phyloP scores from a whole-genome alignment of 2,113 vertebrate species.

The Pedetes capensis region DNA sequence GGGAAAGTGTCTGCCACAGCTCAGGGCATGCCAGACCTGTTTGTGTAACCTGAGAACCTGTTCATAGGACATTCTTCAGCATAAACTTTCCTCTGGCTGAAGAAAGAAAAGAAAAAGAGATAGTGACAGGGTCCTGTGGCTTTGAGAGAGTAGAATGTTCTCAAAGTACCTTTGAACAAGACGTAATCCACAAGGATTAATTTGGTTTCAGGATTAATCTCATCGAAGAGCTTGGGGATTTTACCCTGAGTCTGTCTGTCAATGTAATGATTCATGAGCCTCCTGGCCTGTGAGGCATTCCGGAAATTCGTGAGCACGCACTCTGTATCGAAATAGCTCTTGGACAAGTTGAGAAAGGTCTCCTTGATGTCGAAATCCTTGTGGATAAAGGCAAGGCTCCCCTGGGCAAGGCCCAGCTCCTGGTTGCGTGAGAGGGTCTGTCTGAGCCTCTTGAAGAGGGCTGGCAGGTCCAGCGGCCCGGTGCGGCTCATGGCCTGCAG shows the following conservation, averaged over 20 bases:
- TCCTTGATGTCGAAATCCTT: slow-evolving; percentile 82
- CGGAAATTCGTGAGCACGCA: slow-evolving; percentile 85
- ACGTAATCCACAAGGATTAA: slow-evolving; percentile 90
- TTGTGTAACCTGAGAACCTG: background rate
- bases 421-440: slow-evolving; percentile 84
- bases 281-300: slow-evolving; percentile 79
- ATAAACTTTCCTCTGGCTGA: rapidly evolving
- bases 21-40: background rate
- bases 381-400: slow-evolving; percentile 87
- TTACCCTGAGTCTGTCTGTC: slow-evolving; percentile 83
- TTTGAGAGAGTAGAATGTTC: background rate
- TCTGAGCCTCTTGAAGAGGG: slow-evolving; percentile 86
- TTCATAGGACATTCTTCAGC: background rate
- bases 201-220: slow-evolving; percentile 81
- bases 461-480: slow-evolving; percentile 77
- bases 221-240: slow-evolving; percentile 85
- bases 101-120: background rate
- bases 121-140: rapidly evolving
- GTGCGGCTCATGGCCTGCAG: slow-evolving; percentile 78
- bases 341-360: slow-evolving; percentile 85
- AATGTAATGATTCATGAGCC: slow-evolving; percentile 88
- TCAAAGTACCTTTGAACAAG: slow-evolving; percentile 90
- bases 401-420: slow-evolving; percentile 83
- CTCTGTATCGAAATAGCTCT: slow-evolving; percentile 87
- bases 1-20: rapidly evolving